Percentiles rank a stretch among this genome's conserved stretches.
These are phyloP conservation scores for Perccottus glenii DNA, from an alignment of 2,113 vertebrate species.

Conservation along the genomic window DNA sequence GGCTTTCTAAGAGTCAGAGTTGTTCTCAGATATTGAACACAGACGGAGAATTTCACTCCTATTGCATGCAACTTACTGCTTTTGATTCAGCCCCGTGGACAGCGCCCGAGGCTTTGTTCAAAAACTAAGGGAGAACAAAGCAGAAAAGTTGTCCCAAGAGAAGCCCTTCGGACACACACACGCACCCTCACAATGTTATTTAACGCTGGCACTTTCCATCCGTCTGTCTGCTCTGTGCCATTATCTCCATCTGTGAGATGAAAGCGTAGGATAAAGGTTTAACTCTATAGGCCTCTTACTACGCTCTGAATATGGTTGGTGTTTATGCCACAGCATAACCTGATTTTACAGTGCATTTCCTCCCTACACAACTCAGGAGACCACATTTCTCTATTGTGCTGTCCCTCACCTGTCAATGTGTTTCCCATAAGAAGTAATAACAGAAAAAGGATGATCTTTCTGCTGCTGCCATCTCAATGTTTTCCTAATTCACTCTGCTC, in stretches of 20 bases:
- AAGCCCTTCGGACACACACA: constrained; percentile 1
- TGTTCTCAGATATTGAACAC: constrained; percentile 5
- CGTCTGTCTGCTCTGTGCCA: constrained; percentile 19
- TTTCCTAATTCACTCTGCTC: constrained; percentile 7
- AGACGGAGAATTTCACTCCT: constrained; percentile 22
- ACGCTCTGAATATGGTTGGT: constrained; percentile 8
- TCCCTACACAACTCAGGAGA: constrained; percentile 5
- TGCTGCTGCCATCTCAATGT: constrained; percentile 6
- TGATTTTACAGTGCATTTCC: constrained; percentile 28
- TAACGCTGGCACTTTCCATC: constrained; percentile 24
- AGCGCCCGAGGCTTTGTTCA: constrained; percentile 29
- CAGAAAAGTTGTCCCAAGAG: constrained; percentile 3
- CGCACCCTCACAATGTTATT: not conserved
- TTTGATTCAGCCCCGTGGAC: constrained; percentile 54
- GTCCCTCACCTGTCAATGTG: constrained; percentile 7
- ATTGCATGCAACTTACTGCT: not conserved
- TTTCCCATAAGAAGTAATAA: constrained; percentile 25
- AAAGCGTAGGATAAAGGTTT: constrained; percentile 36
- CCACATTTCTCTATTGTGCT: not conserved
- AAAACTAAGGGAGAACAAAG: not conserved
- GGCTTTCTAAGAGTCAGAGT: not conserved
- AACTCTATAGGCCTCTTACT: constrained; percentile 15
- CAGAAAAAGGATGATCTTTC: constrained; percentile 1
- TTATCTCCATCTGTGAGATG: constrained; percentile 24
- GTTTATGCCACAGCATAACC: constrained; percentile 21